Base-by-base conservation (phyloP, 35 echinoderm and acorn worm species). In the Nesometra sesokonis region DNA sequence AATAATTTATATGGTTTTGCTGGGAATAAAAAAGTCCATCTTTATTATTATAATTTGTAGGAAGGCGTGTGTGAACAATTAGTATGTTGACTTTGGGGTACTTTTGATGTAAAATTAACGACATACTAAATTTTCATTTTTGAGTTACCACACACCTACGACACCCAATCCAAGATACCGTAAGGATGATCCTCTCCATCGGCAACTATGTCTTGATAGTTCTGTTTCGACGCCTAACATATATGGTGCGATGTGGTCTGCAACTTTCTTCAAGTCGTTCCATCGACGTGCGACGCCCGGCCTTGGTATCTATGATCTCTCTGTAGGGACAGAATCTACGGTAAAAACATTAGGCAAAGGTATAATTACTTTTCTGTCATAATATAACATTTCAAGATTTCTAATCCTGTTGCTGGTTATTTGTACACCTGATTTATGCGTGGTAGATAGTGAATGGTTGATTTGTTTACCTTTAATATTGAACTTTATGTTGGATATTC, bases 161-260 rank as follows among this genome's bases (percentile, higher is more conserved):
- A 86, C 52, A 29, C 91, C 91, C 91, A 82, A 93, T 5, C 86
- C 91, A 11, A 93, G 86, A 35, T 39, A 7, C 78, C 90, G 38
- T 88, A 92, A 34, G 85, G 90, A n/a, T 88, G 31, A 39, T 92
- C 57, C 33, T 87, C 85, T 35, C 0, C 85, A 1, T 76, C 85
- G 11, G 85, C 77, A 19, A 87, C 33, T 13, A 86, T 57, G 17
- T 87, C 85, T 31, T 76, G 11, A 83, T 8, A 90, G n/a, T 5
- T 32, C 21, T 8, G 86, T 37, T 38, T 85, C 38, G 0, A 85
- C 39, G 17, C 30, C 77, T n/a, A 52, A n/a, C 4, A 43, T 30
- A 33, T 90, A 90, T 17, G 89, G 89, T 32, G 80, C 32, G 0
- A 90, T 32, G 13, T 80, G 3, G 33, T 35, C 17, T 32, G 89